Conservation (phyloP, 2,797 vertebrate genomes). For the Eidolon dupreanum region DNA sequence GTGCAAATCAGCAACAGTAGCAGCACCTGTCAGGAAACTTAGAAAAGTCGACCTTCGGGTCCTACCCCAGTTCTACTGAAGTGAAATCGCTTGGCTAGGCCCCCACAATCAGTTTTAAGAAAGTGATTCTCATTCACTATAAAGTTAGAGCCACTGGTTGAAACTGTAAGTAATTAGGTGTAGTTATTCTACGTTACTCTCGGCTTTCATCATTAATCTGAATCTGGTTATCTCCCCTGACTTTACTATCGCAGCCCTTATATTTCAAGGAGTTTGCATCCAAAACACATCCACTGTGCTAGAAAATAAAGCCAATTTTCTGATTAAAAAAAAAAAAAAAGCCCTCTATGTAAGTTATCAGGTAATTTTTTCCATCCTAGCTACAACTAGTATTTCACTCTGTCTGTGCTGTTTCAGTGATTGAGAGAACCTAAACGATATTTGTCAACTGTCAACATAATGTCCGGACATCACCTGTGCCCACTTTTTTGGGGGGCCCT, state of each 20-base stretch:
- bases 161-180: neutral
- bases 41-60: neutral
- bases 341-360: neutral
- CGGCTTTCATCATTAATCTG: neutral
- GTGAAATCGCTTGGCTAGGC: neutral
- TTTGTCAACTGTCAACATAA: neutral
- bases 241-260: neutral
- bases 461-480: fast-evolving
- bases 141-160: neutral
- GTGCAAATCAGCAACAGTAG: neutral
- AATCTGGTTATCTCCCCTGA: neutral
- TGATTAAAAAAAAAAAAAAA: neutral
- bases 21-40: neutral
- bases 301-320: neutral
- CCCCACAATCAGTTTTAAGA: neutral
- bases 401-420: neutral
- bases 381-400: neutral
- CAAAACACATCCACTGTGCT: neutral
- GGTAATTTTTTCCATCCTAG: neutral
- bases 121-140: neutral
- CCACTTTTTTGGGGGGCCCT: neutral
- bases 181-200: neutral
- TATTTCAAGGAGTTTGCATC: neutral
- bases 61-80: neutral
- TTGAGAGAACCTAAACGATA: neutral